Evolutionary conservation across 2,888 invertebrate species (phyloP).

Genomic region (Heliconius cydno): DNA sequence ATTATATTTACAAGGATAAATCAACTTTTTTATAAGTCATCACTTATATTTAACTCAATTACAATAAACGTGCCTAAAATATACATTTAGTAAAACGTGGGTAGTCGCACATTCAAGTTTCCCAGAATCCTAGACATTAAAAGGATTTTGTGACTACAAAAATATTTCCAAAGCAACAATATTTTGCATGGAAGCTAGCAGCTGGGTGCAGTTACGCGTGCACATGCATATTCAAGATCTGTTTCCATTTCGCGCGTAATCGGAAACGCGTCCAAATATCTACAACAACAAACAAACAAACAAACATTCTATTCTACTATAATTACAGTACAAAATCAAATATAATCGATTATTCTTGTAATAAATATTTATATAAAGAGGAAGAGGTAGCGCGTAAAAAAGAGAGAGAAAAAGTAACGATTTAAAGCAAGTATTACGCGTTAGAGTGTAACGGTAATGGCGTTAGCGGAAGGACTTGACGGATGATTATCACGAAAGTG

Average conservation of each 20-base stretch:
- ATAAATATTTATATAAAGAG: slow-evolving; percentile 68
- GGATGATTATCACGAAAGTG: slow-evolving; percentile 60
- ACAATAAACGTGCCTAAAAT: not conserved
- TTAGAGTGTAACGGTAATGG: slow-evolving; percentile 68
- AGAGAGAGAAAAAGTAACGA: slow-evolving; percentile 59
- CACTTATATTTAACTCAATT: not conserved
- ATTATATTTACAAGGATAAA: too few relatives aligned
- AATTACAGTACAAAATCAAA: slow-evolving; percentile 53
- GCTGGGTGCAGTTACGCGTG: slow-evolving; percentile 59
- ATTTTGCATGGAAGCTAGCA: slow-evolving; percentile 59
- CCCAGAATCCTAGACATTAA: slow-evolving; percentile 12
- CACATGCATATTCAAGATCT: slow-evolving; percentile 80
- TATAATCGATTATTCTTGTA: slow-evolving; percentile 62
- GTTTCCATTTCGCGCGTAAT: slow-evolving; percentile 80
- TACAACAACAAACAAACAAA: slow-evolving; percentile 56
- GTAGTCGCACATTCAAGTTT: not conserved
- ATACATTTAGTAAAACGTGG: not conserved
- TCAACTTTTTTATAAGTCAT: not conserved
- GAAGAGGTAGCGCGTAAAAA: slow-evolving; percentile 67
- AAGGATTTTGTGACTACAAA: slow-evolving; percentile 2
- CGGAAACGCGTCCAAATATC: slow-evolving; percentile 70
- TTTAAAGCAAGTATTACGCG: slow-evolving; percentile 61
- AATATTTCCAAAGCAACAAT: slow-evolving; percentile 49
- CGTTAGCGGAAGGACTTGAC: slow-evolving; percentile 67
- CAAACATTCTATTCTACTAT: slow-evolving; percentile 56